Conservation (phyloP, 2,888 invertebrate species). For the Cepaea hortensis region DNA sequence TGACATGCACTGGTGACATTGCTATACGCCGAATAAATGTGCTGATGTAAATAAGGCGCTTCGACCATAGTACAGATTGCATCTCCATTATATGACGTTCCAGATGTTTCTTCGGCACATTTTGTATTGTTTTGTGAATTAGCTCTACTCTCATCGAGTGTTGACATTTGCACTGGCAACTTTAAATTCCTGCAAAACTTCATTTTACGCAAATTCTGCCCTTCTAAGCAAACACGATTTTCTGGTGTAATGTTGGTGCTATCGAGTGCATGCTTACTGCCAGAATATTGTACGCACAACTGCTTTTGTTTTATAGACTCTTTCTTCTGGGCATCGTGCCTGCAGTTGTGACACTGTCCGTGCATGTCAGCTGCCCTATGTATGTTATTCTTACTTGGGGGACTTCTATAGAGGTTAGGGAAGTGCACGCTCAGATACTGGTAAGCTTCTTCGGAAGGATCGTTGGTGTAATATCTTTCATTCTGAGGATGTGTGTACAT, state of each 20-base stretch:
- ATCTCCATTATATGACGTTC: not conserved
- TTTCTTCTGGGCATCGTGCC: not conserved
- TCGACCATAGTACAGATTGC: not conserved
- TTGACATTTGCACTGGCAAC: not conserved
- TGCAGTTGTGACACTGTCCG: no score
- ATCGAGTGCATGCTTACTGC: no score
- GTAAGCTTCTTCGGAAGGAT: constrained; percentile 22
- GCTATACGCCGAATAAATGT: not conserved
- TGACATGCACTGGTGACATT: not conserved
- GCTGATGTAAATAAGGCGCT: not conserved
- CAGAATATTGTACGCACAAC: not conserved
- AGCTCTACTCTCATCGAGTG: no score
- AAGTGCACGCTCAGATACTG: not conserved
- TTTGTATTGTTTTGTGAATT: not conserved
- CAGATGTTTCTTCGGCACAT: not conserved
- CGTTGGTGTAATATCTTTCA: not conserved
- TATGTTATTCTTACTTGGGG: not conserved
- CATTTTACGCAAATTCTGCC: not conserved
- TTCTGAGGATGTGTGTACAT: not conserved
- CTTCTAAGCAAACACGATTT: no score
- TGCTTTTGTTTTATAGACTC: not conserved
- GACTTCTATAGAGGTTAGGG: not conserved
- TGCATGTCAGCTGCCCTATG: no score
- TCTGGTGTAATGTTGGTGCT: no score
- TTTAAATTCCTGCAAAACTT: not conserved